A percentile compares a stretch with the other conserved stretches of the same genome.
These are phyloP conservation scores for Gymnorhina tibicen DNA, from an alignment of 2,113 vertebrate species.

Conservation along the genomic window DNA sequence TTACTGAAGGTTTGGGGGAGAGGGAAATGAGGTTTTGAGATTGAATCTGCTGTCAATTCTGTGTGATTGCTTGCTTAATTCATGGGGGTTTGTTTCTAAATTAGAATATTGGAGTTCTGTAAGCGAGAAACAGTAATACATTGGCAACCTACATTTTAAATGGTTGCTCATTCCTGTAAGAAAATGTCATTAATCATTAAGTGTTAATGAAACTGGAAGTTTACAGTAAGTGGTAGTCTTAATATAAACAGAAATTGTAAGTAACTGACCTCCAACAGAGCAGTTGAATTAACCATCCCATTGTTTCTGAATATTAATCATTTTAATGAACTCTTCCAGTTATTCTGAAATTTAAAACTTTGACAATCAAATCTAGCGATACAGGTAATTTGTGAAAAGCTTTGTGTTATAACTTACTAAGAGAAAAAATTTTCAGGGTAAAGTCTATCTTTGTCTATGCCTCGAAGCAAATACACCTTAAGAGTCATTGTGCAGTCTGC, in stretches of 20 bases:
- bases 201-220: not conserved
- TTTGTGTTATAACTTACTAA: not conserved
- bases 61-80: not conserved
- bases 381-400: not conserved
- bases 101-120: not conserved
- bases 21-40: not conserved
- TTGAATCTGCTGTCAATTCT: not conserved
- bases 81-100: not conserved
- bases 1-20: rapidly evolving
- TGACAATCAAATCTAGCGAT: not conserved
- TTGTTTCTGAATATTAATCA: not conserved
- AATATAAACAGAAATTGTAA: not conserved
- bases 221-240: not conserved
- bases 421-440: not conserved
- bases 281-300: not conserved
- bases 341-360: not conserved
- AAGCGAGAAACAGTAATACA: not conserved
- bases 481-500: not conserved
- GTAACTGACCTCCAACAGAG: not conserved
- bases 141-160: not conserved
- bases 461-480: not conserved
- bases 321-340: not conserved
- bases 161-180: not conserved
- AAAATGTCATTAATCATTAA: not conserved
- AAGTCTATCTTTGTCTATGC: not conserved